phyloP scores from a whole-genome alignment of 2,797 vertebrate genomes.

The Steatocranus sp. region DNA sequence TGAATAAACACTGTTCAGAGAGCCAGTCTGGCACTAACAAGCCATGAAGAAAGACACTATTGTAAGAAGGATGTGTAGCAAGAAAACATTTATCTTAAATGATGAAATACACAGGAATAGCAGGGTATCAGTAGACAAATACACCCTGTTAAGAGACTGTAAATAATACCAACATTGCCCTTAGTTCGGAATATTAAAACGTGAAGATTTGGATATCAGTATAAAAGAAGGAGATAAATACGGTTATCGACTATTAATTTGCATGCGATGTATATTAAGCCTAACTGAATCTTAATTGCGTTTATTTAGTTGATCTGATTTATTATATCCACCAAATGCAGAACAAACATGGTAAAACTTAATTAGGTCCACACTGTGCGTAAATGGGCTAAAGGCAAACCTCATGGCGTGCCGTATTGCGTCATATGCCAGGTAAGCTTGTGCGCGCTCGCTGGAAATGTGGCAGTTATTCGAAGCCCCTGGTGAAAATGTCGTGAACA shows the following conservation, averaged over 20 bases:
- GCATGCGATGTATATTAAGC: neutral
- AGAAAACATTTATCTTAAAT: neutral
- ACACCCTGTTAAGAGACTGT: neutral
- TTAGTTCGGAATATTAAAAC: neutral
- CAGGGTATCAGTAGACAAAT: neutral
- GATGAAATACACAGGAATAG: neutral
- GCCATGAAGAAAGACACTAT: neutral
- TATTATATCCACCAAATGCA: neutral
- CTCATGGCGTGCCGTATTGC: neutral
- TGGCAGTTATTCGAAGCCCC: neutral
- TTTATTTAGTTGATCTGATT: neutral
- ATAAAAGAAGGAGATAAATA: too few relatives aligned
- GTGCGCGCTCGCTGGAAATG: neutral
- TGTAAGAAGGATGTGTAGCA: neutral
- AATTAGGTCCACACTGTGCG: neutral
- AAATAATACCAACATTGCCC: neutral
- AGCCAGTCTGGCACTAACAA: neutral
- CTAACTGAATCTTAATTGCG: neutral
- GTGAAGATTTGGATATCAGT: neutral
- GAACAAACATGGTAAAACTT: neutral
- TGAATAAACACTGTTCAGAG: neutral
- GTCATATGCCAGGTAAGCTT: conserved; percentile 32
- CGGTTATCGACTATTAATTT: neutral
- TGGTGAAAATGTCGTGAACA: neutral
- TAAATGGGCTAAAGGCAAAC: conserved; percentile 24